Percentiles rank a stretch among this genome's conserved stretches.
phyloP scores from a whole-genome alignment of 2,113 vertebrate species.

The Taxidea taxus region DNA sequence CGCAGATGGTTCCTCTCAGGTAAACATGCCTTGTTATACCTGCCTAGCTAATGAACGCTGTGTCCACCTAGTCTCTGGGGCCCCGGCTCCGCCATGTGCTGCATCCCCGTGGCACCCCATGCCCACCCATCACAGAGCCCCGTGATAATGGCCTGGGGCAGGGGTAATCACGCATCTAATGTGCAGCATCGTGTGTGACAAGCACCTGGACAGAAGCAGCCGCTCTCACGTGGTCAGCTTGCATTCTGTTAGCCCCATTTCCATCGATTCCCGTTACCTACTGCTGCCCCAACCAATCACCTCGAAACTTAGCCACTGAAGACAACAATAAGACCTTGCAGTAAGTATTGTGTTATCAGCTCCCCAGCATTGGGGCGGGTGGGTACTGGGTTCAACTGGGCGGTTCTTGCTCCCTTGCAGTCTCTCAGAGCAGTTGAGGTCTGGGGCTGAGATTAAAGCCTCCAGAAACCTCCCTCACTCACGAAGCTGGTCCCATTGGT shows the following conservation, averaged over 20 bases:
- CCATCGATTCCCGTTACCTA: no score
- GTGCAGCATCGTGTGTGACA: accelerated
- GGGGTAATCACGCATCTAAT: background rate
- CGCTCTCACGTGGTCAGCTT: accelerated
- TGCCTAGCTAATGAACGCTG: background rate
- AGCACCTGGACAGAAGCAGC: background rate
- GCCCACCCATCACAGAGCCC: background rate
- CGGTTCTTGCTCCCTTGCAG: accelerated
- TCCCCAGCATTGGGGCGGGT: background rate
- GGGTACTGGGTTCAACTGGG: background rate
- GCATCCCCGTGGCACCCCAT: background rate
- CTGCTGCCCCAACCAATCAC: background rate
- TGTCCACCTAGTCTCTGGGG: background rate
- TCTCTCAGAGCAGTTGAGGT: no score
- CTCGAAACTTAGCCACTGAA: background rate
- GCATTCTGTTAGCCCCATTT: accelerated
- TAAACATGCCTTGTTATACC: background rate
- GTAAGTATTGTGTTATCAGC: accelerated
- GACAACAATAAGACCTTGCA: background rate
- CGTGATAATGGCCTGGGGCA: background rate
- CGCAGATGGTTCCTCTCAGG: background rate
- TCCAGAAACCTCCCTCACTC: no score
- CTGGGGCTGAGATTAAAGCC: background rate
- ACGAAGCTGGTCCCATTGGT: no score
- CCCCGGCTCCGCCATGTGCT: background rate